Evolutionary conservation across 1,140 invertebrate species (phyloP), one percentile per base, ranked within the genome.

Genomic region (Ectropis grisescens): DNA sequence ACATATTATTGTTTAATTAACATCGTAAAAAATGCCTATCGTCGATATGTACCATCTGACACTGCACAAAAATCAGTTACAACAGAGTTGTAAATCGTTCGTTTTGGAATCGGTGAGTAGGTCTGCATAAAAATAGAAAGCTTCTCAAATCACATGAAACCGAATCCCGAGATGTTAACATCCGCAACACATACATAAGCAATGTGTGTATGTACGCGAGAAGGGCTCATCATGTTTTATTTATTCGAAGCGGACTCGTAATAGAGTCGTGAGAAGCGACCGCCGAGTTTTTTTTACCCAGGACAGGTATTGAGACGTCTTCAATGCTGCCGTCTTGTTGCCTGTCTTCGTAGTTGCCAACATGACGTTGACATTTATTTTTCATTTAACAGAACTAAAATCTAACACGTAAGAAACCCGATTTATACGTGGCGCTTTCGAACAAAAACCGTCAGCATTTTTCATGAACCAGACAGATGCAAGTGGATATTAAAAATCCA

Each of bases 221-320:
- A 74, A 74, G 68, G 68, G 72, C 65, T 47, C 72, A 54, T 74
- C 76, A 81, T 81, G 76, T 81, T 81, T 81, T 81, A 81, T 81
- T 81, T 81, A 81, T 81, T 68, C 64, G 61, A 65, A 52, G 55
- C 59, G 53, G 64, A 71, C 64, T 66, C 46, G 74, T 76, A 75
- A 81, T 81, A 81, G 72, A 81, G 76, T 75, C 70, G 72, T 76
- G 72, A 70, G 75, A 80, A 26, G 55, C 68, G 59, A 53, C 53
- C 66, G 53, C 55, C 57, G 56, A 58, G 65, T 78, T 81, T 81
- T 81, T 78, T 78, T 64, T 66, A 55, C 47, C 59, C 57, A 46
- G 58, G 42, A 33, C 35, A 36, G 38, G 68, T 76, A 81, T 76
- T 81, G 72, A 81, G 76, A 76, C 65, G 76, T 81, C 70, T 61